Evolutionary conservation across 2,888 invertebrate genomes (phyloP).

Genomic region (Lasioglossum zephyrum): DNA sequence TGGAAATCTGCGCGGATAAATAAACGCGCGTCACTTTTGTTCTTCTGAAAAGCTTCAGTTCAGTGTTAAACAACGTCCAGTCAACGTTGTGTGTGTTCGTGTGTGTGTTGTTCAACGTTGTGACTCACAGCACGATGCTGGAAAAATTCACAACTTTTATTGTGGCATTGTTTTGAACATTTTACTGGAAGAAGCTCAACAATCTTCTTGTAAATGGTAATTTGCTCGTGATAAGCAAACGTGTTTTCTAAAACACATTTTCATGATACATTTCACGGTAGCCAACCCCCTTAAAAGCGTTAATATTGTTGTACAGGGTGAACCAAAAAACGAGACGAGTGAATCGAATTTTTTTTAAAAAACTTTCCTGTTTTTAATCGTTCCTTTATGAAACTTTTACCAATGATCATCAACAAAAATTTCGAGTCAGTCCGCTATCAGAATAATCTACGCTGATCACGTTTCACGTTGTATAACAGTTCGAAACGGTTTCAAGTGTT

Average conservation of each 20-base stretch:
- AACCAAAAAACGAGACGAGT: not conserved
- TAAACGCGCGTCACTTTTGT: not conserved
- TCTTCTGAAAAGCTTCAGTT: not conserved
- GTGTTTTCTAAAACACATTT: not conserved
- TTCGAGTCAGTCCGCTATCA: not conserved
- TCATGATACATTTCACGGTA: not conserved
- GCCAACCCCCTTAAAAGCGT: conserved; percentile 14
- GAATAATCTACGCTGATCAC: no score
- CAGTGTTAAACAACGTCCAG: not conserved
- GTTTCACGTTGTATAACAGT: conserved; percentile 5
- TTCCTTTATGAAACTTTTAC: not conserved
- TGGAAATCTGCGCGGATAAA: not conserved
- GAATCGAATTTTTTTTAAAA: not conserved
- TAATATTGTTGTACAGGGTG: conserved; percentile 1
- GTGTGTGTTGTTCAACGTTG: not conserved
- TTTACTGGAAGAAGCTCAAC: not conserved
- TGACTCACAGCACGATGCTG: not conserved
- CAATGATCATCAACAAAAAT: not conserved
- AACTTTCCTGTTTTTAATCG: not conserved
- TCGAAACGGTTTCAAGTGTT: not conserved
- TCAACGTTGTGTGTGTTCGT: not conserved
- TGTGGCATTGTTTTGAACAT: not conserved
- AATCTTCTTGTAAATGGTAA: not conserved
- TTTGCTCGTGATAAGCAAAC: not conserved
- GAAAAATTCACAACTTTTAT: not conserved